A percentile compares a stretch with the other conserved stretches of the same genome.
phyloP scores from a whole-genome alignment of 2,113 vertebrate species.

The Chaetura pelagica region DNA sequence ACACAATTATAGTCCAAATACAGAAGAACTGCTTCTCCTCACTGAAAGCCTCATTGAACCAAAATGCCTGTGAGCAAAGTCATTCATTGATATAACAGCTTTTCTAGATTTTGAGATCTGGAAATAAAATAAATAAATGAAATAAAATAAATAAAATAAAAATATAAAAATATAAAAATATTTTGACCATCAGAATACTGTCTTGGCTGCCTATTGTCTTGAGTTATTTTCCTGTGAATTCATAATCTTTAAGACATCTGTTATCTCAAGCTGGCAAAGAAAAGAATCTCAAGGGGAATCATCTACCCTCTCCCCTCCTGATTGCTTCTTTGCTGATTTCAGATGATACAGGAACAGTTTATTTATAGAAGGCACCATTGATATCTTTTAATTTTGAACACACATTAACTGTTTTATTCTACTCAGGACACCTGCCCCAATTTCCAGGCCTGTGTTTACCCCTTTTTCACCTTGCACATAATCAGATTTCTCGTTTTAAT shows the following conservation, averaged over 20 bases:
- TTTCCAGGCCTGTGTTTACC: not conserved
- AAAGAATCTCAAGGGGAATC: constrained; percentile 20
- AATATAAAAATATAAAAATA: constrained; percentile 24
- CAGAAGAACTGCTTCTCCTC: not conserved
- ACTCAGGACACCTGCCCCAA: not conserved
- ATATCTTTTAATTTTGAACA: not conserved
- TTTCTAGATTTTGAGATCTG: not conserved
- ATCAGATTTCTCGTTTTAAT: not conserved
- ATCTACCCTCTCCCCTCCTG: constrained; percentile 28
- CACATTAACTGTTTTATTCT: not conserved
- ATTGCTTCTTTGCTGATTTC: constrained; percentile 6
- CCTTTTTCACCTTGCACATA: not conserved
- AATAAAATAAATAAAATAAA: too few relatives aligned
- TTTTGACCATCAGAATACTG: not conserved
- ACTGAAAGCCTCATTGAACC: not conserved
- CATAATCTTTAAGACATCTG: constrained; percentile 24
- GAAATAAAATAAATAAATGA: not conserved
- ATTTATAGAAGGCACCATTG: not conserved
- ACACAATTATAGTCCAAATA: not conserved
- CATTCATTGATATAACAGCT: not conserved
- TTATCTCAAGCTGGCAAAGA: constrained; percentile 17
- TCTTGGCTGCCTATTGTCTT: not conserved
- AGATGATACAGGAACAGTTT: not conserved
- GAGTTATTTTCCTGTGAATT: not conserved
- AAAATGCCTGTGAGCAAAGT: not conserved